These are phyloP conservation scores for Cephus runcator DNA, from an alignment of 2,888 invertebrate species.

Conservation along the genomic window DNA sequence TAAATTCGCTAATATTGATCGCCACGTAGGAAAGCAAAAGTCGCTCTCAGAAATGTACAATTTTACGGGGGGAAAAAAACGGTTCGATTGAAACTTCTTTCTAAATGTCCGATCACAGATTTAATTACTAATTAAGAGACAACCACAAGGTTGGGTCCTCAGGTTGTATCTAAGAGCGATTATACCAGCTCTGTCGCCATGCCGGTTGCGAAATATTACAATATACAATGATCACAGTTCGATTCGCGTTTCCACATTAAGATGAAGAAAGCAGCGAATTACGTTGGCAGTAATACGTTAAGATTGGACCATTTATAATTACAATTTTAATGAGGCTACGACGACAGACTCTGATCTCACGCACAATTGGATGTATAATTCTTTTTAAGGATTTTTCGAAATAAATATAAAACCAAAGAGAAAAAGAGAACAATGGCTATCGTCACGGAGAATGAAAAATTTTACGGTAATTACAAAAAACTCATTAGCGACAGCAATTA, in stretches of 20 bases:
- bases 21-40: slow-evolving; percentile 15
- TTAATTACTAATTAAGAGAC: background rate
- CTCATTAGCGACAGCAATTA: slow-evolving; percentile 24
- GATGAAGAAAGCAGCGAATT: background rate
- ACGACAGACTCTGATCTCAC: background rate
- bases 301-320: background rate
- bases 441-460: slow-evolving; percentile 8
- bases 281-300: background rate
- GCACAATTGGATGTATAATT: background rate
- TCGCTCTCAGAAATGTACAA: background rate
- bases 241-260: background rate
- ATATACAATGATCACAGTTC: background rate
- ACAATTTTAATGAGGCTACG: background rate
- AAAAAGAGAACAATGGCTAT: background rate
- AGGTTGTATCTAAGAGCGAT: background rate
- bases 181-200: background rate
- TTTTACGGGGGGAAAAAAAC: background rate
- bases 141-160: background rate
- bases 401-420: background rate
- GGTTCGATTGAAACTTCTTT: background rate
- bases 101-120: background rate
- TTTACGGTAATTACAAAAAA: slow-evolving; percentile 11
- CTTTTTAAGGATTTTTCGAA: background rate
- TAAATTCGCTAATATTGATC: slow-evolving; percentile 38
- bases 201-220: background rate